phyloP scores from a whole-genome alignment of 2,113 vertebrate genomes.

The Xiphias gladius region DNA sequence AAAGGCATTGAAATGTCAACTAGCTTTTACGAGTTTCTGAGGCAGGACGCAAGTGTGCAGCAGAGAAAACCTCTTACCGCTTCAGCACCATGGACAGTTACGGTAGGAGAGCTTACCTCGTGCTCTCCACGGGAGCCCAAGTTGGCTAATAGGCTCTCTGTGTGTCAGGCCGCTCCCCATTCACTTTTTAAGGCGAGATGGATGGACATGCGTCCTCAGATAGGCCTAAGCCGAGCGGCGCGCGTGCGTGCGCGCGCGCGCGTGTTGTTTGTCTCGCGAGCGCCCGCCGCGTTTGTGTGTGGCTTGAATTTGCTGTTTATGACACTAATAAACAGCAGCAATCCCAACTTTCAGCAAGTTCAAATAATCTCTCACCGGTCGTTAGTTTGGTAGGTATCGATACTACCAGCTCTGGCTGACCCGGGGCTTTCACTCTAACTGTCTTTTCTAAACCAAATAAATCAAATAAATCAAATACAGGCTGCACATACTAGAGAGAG shows the following conservation, averaged over 20 bases:
- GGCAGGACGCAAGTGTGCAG: constrained; percentile 68
- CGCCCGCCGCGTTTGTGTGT: neutral
- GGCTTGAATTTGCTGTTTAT: neutral
- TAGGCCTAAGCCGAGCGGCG: constrained; percentile 56
- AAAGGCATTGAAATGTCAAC: constrained; percentile 83
- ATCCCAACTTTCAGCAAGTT: neutral
- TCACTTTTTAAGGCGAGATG: constrained; percentile 62
- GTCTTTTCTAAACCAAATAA: neutral
- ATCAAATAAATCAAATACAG: neutral
- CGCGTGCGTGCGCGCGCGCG: neutral
- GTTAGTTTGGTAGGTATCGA: neutral
- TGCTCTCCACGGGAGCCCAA: constrained; percentile 66
- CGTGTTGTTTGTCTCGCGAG: neutral
- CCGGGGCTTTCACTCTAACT: neutral
- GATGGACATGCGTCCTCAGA: constrained; percentile 75
- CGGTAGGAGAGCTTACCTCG: constrained; percentile 71
- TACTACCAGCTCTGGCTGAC: neutral
- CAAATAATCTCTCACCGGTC: neutral
- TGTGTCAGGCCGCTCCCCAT: constrained; percentile 69
- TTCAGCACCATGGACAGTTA: constrained; percentile 87
- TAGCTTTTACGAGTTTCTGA: constrained; percentile 77
- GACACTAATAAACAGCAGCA: no score
- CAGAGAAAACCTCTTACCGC: constrained; percentile 79
- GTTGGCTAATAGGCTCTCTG: constrained; percentile 73
- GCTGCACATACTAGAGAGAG: neutral